These are phyloP conservation scores for Sinohyriopsis cumingii DNA, from an alignment of 2,888 invertebrate species.

Conservation along the genomic window DNA sequence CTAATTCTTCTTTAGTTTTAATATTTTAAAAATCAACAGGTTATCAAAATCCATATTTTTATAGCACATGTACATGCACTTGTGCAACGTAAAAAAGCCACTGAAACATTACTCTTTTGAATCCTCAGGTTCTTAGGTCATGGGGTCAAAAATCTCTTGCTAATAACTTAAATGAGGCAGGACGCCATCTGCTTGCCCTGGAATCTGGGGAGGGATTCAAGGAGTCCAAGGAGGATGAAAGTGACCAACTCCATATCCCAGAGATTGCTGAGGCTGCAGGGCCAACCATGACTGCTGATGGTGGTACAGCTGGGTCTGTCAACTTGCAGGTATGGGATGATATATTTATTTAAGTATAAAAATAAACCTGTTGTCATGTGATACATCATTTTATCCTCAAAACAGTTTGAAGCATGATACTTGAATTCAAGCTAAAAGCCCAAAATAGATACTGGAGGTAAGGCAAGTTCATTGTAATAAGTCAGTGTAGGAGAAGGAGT, in stretches of 20 bases:
- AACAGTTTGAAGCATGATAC: too few relatives aligned
- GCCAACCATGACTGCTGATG: conserved; percentile 24
- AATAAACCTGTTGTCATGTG: too few relatives aligned
- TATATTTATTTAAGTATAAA: too few relatives aligned
- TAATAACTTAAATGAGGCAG: conserved; percentile 64
- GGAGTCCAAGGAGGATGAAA: conserved; percentile 25
- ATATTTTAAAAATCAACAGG: too few relatives aligned
- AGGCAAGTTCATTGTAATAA: too few relatives aligned
- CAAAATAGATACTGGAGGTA: too few relatives aligned
- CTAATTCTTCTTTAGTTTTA: too few relatives aligned
- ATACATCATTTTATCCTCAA: too few relatives aligned
- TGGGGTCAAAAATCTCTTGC: conserved; percentile 69
- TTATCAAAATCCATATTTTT: too few relatives aligned
- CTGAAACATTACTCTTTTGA: background rate
- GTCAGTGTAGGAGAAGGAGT: too few relatives aligned
- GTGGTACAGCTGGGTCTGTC: conserved; percentile 29
- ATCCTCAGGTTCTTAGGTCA: conserved; percentile 60
- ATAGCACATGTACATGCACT: too few relatives aligned
- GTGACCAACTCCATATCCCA: background rate
- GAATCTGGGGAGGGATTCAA: conserved; percentile 49
- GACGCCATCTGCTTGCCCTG: conserved; percentile 60
- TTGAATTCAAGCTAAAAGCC: too few relatives aligned
- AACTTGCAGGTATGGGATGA: conserved; percentile 28
- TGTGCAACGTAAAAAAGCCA: background rate
- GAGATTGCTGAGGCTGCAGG: conserved; percentile 29